phyloP scores from a whole-genome alignment of 2,888 invertebrate species.

The Oeneis ivallda region DNA sequence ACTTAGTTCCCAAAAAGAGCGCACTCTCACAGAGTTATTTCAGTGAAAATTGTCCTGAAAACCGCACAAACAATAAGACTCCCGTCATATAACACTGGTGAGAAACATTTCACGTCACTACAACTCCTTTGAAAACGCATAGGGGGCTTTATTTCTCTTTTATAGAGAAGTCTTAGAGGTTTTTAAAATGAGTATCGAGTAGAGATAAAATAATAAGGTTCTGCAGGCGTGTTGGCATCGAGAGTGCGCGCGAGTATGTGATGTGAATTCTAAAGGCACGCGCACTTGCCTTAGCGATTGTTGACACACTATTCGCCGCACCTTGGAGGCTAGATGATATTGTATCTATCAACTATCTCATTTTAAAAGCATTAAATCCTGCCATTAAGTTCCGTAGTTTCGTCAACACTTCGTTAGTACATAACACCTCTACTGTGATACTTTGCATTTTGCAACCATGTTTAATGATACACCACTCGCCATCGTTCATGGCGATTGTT shows the following conservation, averaged over 20 bases:
- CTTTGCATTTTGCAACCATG: constrained; percentile 1
- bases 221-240: constrained; percentile 52
- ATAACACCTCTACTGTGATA: constrained; percentile 23
- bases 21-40: constrained; percentile 38
- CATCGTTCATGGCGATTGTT: background rate
- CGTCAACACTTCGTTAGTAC: constrained; percentile 31
- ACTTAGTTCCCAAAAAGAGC: constrained; percentile 52
- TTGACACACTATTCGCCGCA: constrained; percentile 53
- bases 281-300: constrained; percentile 59
- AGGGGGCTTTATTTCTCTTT: constrained; percentile 35
- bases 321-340: constrained; percentile 50
- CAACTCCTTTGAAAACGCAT: constrained; percentile 58
- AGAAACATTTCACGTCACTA: constrained; percentile 69
- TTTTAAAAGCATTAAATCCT: constrained; percentile 45
- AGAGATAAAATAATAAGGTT: constrained; percentile 5
- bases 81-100: constrained; percentile 66
- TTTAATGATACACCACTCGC: background rate
- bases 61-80: constrained; percentile 55
- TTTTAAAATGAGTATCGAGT: constrained; percentile 18
- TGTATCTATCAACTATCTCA: constrained; percentile 61
- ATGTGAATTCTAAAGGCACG: constrained; percentile 43
- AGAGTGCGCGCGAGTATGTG: constrained; percentile 55
- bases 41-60: constrained; percentile 39
- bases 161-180: background rate
- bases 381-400: constrained; percentile 37